Conservation (phyloP, 2,113 vertebrate genomes). For the Electrona antarctica region DNA sequence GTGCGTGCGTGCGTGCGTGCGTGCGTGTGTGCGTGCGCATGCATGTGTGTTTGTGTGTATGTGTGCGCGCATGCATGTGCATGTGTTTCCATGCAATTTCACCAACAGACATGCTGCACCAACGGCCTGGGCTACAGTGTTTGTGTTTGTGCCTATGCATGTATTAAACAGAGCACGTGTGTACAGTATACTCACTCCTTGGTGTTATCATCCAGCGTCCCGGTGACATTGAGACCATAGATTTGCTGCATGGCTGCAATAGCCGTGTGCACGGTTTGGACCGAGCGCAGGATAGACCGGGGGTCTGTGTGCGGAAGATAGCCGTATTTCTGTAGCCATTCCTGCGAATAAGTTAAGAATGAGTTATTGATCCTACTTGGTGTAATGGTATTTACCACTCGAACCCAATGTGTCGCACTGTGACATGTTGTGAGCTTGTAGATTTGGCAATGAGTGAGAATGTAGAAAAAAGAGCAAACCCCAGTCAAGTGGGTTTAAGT, state of each 20-base stretch:
- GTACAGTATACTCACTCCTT: constrained; percentile 83
- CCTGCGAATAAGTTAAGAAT: constrained; percentile 65
- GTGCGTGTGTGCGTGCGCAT: not conserved
- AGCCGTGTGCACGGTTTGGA: constrained; percentile 87
- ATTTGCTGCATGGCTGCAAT: constrained; percentile 91
- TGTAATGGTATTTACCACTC: too few relatives aligned
- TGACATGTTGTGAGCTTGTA: too few relatives aligned
- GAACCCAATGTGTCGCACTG: too few relatives aligned
- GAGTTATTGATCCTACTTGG: too few relatives aligned
- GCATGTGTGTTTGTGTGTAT: constrained; percentile 1
- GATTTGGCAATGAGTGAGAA: too few relatives aligned
- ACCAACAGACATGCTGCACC: not conserved
- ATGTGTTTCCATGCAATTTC: not conserved
- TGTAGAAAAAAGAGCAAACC: too few relatives aligned
- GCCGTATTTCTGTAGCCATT: constrained; percentile 91
- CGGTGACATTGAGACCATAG: constrained; percentile 91
- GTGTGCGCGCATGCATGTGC: not conserved
- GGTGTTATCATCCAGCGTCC: constrained; percentile 89
- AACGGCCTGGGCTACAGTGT: not conserved
- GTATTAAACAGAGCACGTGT: constrained; percentile 12
- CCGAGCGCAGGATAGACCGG: constrained; percentile 85
- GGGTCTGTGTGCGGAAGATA: constrained; percentile 86
- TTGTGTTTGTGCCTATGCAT: not conserved
- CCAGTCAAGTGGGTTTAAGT: too few relatives aligned
- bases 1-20: not conserved